Conservation (phyloP, 1,140 invertebrate species). For the Drosophila mojavensis region DNA sequence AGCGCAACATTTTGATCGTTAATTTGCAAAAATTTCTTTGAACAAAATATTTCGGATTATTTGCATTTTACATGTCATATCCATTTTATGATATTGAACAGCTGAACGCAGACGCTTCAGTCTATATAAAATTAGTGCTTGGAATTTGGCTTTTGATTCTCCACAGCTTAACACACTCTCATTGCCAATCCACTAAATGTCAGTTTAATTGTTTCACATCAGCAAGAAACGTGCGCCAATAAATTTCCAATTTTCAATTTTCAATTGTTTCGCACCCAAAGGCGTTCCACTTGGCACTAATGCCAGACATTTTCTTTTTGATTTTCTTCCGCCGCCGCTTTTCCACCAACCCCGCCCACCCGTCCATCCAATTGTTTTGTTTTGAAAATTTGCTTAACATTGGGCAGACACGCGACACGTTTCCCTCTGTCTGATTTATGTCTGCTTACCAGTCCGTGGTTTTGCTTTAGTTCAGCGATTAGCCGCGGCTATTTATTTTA, state of each 20-base stretch:
- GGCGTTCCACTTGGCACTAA: constrained; percentile 43
- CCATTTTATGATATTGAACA: constrained; percentile 45
- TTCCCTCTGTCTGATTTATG: constrained; percentile 59
- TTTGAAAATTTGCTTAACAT: constrained; percentile 34
- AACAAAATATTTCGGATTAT: constrained; percentile 51
- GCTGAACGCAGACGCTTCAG: constrained; percentile 41
- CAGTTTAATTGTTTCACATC: constrained; percentile 48
- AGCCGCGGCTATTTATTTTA: constrained; percentile 8
- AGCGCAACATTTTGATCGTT: constrained; percentile 65
- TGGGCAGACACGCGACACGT: constrained; percentile 61
- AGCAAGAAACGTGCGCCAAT: constrained; percentile 49
- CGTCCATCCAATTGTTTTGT: constrained; percentile 29
- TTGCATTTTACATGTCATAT: constrained; percentile 65
- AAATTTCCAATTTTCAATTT: constrained; percentile 49
- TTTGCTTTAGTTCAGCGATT: not conserved
- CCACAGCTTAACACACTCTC: not conserved
- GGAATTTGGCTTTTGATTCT: constrained; percentile 1
- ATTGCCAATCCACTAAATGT: constrained; percentile 28
- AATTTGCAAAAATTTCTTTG: constrained; percentile 63
- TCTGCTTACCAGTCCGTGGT: constrained; percentile 42
- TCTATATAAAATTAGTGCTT: constrained; percentile 8
- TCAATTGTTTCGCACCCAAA: constrained; percentile 32
- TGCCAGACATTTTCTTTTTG: constrained; percentile 10
- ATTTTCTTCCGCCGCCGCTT: constrained; percentile 4
- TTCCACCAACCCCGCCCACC: not conserved